Evolutionary conservation across 2,797 vertebrate species (phyloP).

Genomic region (Acipenser ruthenus): DNA sequence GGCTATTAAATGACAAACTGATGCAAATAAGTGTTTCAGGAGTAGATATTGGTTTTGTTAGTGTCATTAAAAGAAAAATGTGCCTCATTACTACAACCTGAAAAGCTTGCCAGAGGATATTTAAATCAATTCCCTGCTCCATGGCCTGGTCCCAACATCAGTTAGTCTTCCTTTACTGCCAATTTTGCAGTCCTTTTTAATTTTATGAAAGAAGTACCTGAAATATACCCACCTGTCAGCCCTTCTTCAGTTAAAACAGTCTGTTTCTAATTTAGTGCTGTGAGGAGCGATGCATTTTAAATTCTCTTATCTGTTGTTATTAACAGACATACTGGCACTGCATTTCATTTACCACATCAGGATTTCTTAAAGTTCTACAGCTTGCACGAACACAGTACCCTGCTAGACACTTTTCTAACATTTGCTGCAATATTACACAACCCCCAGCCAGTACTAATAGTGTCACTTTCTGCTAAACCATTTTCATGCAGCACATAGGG

Average conservation of each 20-base stretch:
- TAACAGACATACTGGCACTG: conserved; percentile 2
- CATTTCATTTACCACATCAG: no score
- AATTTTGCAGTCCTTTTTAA: conserved; percentile 12
- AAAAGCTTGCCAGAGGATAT: background rate
- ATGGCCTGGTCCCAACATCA: conserved; percentile 6
- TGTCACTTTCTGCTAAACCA: conserved; percentile 11
- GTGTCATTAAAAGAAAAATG: conserved; percentile 12
- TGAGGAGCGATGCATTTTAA: conserved; percentile 31
- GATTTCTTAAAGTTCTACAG: no score
- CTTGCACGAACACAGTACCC: no score
- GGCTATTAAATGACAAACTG: conserved; percentile 22
- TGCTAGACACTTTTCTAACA: background rate
- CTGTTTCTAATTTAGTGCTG: conserved; percentile 18
- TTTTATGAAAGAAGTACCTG: background rate
- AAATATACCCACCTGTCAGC: conserved; percentile 25
- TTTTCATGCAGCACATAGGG: conserved; percentile 16
- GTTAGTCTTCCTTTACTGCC: background rate
- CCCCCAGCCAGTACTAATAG: background rate
- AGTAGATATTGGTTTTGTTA: conserved; percentile 14
- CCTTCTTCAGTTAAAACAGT: conserved; percentile 21
- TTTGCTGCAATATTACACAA: background rate
- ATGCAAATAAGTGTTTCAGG: conserved; percentile 11
- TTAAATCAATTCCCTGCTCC: background rate
- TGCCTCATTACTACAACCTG: background rate
- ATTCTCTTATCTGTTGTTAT: conserved; percentile 20